Percentiles rank a stretch among this genome's conserved stretches.
These are phyloP conservation scores for Esperia sulphurella DNA, from an alignment of 2,888 invertebrate species.

Conservation along the genomic window DNA sequence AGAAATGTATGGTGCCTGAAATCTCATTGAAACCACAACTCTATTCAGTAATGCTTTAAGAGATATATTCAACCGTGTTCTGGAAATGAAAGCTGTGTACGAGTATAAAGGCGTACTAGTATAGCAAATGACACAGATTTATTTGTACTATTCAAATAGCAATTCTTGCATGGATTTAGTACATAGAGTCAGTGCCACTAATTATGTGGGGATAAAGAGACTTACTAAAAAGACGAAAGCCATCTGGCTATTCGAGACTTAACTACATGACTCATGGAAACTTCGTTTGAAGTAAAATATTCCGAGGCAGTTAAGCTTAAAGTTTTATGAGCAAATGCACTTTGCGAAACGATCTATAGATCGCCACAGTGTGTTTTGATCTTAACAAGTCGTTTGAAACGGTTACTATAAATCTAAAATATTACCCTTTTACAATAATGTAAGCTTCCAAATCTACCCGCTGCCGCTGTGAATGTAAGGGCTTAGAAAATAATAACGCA, in stretches of 20 bases:
- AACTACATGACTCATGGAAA: slow-evolving; percentile 18
- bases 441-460: slow-evolving; percentile 27
- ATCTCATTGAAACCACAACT: slow-evolving; percentile 27
- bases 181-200: slow-evolving; percentile 46
- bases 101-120: slow-evolving; percentile 51
- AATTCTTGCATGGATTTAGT: slow-evolving; percentile 60
- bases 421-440: slow-evolving; percentile 4
- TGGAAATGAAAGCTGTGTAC: slow-evolving; percentile 29
- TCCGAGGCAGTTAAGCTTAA: slow-evolving; percentile 17
- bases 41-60: slow-evolving; percentile 29
- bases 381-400: not conserved
- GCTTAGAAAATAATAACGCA: slow-evolving; percentile 57
- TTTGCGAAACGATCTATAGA: slow-evolving; percentile 14
- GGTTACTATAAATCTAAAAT: not conserved
- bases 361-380: not conserved
- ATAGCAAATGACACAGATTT: slow-evolving; percentile 70
- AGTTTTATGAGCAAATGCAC: slow-evolving; percentile 28
- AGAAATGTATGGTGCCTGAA: slow-evolving; percentile 23
- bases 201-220: slow-evolving; percentile 59
- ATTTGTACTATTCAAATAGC: slow-evolving; percentile 61
- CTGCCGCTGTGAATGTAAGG: slow-evolving; percentile 43
- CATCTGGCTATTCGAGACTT: slow-evolving; percentile 38
- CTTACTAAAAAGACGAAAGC: slow-evolving; percentile 42
- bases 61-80: slow-evolving; percentile 26
- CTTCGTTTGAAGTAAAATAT: slow-evolving; percentile 23